A percentile compares a stretch with the other conserved stretches of the same genome.
These are phyloP conservation scores for Formica exsecta DNA, from an alignment of 1,140 invertebrate genomes.

Conservation along the genomic window DNA sequence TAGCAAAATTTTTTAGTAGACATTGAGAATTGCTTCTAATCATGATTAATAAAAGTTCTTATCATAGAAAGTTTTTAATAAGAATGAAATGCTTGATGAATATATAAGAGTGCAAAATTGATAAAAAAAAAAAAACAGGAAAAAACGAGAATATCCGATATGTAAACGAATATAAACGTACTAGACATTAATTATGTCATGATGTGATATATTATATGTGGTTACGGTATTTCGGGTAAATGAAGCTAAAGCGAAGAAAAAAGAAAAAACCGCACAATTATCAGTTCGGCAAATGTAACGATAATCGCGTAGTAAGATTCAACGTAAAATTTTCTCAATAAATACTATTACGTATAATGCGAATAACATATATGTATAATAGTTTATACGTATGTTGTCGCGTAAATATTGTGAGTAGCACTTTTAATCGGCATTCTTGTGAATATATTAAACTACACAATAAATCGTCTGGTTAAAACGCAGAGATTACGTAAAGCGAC, in stretches of 20 bases:
- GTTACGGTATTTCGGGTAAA: background rate
- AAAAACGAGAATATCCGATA: background rate
- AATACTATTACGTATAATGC: conserved; percentile 5
- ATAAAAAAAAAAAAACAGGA: background rate
- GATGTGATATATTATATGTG: too few species aligned
- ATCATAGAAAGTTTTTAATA: background rate
- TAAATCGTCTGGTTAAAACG: conserved; percentile 39
- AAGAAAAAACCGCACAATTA: background rate
- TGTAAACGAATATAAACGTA: background rate
- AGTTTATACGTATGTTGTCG: conserved; percentile 16
- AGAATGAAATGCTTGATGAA: background rate
- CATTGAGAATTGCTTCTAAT: background rate
- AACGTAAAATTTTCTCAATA: background rate
- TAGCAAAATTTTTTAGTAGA: background rate
- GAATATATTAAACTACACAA: conserved; percentile 30
- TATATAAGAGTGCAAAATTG: background rate
- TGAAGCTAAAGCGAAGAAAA: background rate
- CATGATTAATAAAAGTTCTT: background rate
- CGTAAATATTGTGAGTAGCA: conserved; percentile 12
- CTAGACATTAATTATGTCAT: too few species aligned
- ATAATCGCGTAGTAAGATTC: background rate
- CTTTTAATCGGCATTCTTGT: conserved; percentile 6
- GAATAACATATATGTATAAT: conserved; percentile 12
- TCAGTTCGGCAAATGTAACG: background rate
- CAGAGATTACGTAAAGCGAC: conserved; percentile 26